Base-by-base conservation (phyloP, 2,797 vertebrate species). In the Microctenopoma stevenorrisi region DNA sequence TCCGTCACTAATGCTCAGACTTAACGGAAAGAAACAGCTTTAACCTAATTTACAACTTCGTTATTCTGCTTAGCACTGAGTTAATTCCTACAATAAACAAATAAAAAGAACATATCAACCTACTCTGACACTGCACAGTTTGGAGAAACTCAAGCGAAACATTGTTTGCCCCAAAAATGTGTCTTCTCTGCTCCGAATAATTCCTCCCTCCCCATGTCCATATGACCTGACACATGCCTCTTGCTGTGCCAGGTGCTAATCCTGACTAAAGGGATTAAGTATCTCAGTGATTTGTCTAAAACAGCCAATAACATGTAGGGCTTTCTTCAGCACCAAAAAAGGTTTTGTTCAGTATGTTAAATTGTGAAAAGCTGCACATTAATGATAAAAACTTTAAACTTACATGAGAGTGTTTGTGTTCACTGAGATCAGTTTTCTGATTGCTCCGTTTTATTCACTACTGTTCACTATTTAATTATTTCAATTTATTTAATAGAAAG, bases 191-290 rank as follows among this genome's bases (percentile, higher is more conserved):
- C 64, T 70, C 22, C 8, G 5, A 81, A 68, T 47, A 65, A 82
- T 50, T 83, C 69, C 77, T 88, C 70, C 78, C 78, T 76, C 78
- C 77, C 75, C 33, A 68, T 43, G 70, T 80, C 76, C 72, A 83
- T 86, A 71, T 79, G 77, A 88, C 72, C 54, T 4, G 38, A 70
- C 83, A 88, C 79, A 78, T 80, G 80, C 74, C 56, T 81, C 76
- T 76, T 77, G 75, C 77, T 76, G 60, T 82, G 84, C 70, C 84
- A 88, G 74, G 56, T 50, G 40, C 80, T 93, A 92, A 93, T 93
- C 82, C 86, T 0, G 11, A 76, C 81, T 92, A 86, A 92, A 83
- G 56, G 83, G 93, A 93, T 93, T 92, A 86, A 90, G 81, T 73
- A 78, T 83, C 72, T 76, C 64, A 81, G 49, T 15, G 12, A 82